These are phyloP conservation scores for Linepithema humile DNA, from an alignment of 1,140 invertebrate genomes.

Conservation along the genomic window DNA sequence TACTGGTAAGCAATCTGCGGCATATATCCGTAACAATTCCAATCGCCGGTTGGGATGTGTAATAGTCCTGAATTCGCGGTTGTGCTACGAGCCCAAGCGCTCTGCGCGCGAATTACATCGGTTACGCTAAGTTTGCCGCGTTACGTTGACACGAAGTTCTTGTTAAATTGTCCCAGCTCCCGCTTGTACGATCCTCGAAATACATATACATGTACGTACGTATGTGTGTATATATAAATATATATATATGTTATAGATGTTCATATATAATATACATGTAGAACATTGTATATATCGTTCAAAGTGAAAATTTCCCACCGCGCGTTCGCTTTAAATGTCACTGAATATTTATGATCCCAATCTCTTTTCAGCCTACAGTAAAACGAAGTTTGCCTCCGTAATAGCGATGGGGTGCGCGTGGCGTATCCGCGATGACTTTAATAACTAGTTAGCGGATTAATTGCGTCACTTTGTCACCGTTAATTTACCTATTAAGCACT, in stretches of 20 bases:
- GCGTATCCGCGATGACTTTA: conserved; percentile 44
- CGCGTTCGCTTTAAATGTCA: conserved; percentile 42
- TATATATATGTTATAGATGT: background rate
- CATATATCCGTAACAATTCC: conserved; percentile 17
- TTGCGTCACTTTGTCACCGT: conserved; percentile 53
- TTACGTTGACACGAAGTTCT: conserved; percentile 38
- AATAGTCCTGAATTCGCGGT: conserved; percentile 7
- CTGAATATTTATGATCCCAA: conserved; percentile 58
- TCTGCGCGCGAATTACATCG: conserved; percentile 26
- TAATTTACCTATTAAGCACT: conserved; percentile 55
- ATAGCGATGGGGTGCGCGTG: conserved; percentile 19
- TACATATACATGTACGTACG: background rate
- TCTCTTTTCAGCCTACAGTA: conserved; percentile 51
- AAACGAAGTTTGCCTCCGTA: conserved; percentile 52
- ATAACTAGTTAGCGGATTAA: conserved; percentile 57
- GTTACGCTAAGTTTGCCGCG: conserved; percentile 42
- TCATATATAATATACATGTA: too few relatives aligned
- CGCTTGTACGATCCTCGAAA: background rate
- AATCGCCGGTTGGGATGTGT: background rate
- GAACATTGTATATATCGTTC: conserved; percentile 28
- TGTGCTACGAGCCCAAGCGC: background rate
- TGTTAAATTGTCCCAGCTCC: conserved; percentile 28
- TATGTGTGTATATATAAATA: too few relatives aligned
- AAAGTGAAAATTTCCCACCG: conserved; percentile 48
- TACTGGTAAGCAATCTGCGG: conserved; percentile 40